Conservation (phyloP, 2,113 vertebrate genomes). For the Corvus hawaiiensis region DNA sequence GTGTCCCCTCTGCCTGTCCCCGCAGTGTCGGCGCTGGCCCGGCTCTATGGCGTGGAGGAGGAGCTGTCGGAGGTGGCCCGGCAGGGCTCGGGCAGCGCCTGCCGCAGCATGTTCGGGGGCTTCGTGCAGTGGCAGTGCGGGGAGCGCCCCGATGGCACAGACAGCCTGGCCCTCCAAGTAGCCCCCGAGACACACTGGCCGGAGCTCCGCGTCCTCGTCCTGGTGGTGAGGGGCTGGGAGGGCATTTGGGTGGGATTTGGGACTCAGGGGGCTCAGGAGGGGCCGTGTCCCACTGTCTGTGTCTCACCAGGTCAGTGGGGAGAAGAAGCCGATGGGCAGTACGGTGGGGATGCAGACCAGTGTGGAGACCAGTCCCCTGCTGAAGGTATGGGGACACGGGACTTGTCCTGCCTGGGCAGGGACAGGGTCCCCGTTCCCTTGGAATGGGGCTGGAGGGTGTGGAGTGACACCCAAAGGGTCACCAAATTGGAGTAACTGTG, state of each 20-base stretch:
- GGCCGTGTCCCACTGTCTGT: background rate
- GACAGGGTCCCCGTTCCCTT: background rate
- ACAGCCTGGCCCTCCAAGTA: conserved; percentile 88
- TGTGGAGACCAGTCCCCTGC: conserved; percentile 84
- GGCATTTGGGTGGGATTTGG: background rate
- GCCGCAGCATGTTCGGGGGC: conserved; percentile 89
- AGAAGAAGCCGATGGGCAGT: conserved; percentile 84
- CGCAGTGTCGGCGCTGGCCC: background rate
- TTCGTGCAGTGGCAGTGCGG: conserved; percentile 94
- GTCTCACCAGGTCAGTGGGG: conserved; percentile 78
- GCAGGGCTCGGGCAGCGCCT: conserved; percentile 93
- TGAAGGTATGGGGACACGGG: conserved; percentile 72
- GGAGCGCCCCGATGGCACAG: conserved; percentile 79
- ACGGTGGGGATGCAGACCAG: conserved; percentile 92
- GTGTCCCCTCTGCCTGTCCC: background rate
- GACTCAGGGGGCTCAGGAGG: accelerated
- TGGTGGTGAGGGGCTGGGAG: conserved; percentile 82
- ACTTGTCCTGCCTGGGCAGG: background rate
- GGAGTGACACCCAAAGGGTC: background rate
- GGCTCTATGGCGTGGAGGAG: conserved; percentile 79
- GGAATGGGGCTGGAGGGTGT: background rate
- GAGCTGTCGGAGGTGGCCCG: conserved; percentile 89
- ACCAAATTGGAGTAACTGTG: accelerated
- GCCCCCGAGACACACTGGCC: conserved; percentile 89
- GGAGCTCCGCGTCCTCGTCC: conserved; percentile 83